Evolutionary conservation across 2,113 vertebrate genomes (phyloP).

Genomic region (Fregetta grallaria): DNA sequence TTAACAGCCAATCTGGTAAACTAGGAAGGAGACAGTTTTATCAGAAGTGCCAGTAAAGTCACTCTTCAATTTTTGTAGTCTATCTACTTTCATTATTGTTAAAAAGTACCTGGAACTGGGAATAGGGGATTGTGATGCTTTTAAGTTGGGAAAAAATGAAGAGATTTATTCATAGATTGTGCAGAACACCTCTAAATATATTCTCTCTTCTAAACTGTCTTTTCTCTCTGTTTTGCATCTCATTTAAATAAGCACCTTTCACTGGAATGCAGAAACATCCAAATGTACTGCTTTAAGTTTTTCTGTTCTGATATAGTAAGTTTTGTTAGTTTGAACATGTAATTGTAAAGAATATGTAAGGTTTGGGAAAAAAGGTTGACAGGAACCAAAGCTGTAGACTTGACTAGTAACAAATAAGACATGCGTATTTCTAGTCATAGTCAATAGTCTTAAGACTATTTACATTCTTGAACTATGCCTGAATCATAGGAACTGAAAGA

Average conservation of each 20-base stretch:
- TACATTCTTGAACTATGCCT: background rate
- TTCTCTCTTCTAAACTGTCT: background rate
- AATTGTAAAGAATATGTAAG: background rate
- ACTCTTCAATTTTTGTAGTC: background rate
- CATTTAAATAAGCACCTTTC: conserved; percentile 47
- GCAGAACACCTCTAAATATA: conserved; percentile 27
- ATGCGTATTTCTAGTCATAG: background rate
- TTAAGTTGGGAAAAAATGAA: background rate
- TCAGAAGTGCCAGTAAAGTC: background rate
- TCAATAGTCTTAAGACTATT: background rate
- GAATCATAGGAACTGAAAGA: background rate
- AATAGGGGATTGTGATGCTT: background rate
- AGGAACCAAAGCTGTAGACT: background rate
- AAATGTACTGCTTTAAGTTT: background rate
- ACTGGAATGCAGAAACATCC: background rate
- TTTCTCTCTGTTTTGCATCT: conserved; percentile 5
- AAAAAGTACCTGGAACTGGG: background rate
- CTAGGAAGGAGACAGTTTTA: background rate
- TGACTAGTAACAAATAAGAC: background rate
- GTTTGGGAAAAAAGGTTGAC: background rate
- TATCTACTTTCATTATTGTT: background rate
- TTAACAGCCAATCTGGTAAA: background rate
- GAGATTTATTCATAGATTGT: conserved; percentile 13
- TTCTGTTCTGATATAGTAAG: background rate
- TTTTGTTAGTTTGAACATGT: background rate